phyloP scores from a whole-genome alignment of 2,113 vertebrate species.

The Pygathrix nemaeus region DNA sequence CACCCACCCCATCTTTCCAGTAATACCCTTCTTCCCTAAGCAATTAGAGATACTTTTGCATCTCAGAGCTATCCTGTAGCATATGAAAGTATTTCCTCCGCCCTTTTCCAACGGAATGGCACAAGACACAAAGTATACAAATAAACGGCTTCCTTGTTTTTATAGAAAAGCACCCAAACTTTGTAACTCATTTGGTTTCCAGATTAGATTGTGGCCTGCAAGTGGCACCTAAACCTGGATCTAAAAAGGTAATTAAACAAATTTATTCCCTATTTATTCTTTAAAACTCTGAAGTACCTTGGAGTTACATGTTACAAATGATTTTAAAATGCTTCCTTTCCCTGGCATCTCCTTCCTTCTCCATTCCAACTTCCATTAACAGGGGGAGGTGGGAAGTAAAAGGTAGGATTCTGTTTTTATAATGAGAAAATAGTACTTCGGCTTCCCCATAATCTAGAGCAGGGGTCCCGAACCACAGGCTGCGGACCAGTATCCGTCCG shows the following conservation, averaged over 20 bases:
- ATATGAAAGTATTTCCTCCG: not conserved
- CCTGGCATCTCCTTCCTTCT: too few species aligned
- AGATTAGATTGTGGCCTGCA: not conserved
- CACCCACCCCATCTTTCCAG: not conserved
- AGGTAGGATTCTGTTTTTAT: not conserved
- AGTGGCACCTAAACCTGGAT: not conserved
- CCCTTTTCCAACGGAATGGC: not conserved
- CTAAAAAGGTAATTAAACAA: conserved; percentile 10
- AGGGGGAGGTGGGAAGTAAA: not conserved
- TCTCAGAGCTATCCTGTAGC: not conserved
- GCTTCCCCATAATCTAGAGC: not conserved
- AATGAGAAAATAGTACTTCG: not conserved
- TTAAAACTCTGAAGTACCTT: not conserved
- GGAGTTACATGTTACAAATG: not conserved
- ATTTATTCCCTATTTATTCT: not conserved
- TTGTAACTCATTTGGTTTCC: not conserved
- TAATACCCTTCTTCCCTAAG: not conserved
- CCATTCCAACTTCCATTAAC: not conserved
- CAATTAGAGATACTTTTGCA: not conserved
- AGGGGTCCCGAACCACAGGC: too few species aligned
- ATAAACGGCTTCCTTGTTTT: not conserved
- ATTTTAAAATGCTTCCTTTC: not conserved
- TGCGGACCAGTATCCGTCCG: too few species aligned
- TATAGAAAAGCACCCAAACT: conserved; percentile 1
- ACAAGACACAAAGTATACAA: not conserved